Percentiles rank a stretch among this genome's conserved stretches.
Evolutionary conservation across 1,140 invertebrate genomes (phyloP).

Genomic region (Venustaconcha ellipsiformis): DNA sequence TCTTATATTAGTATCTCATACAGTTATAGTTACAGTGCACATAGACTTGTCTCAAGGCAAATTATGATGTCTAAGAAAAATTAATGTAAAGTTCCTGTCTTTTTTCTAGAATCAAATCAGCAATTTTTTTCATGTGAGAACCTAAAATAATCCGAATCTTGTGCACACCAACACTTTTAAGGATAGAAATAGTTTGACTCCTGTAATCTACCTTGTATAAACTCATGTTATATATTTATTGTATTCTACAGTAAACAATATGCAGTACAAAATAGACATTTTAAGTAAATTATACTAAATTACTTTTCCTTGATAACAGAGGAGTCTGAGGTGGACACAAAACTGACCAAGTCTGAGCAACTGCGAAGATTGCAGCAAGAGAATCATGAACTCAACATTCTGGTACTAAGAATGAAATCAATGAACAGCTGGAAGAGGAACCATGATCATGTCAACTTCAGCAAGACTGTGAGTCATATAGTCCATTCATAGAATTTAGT

Average conservation of each 20-base stretch:
- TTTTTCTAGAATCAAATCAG: too few relatives aligned
- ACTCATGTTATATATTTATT: background rate
- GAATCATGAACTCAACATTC: slow-evolving; percentile 57
- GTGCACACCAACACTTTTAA: too few relatives aligned
- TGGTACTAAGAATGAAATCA: slow-evolving; percentile 63
- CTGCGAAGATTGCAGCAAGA: slow-evolving; percentile 57
- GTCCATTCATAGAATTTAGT: too few relatives aligned
- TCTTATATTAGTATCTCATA: too few relatives aligned
- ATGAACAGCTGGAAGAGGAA: slow-evolving; percentile 64
- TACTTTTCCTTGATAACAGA: slow-evolving; percentile 37
- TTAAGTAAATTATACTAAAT: background rate
- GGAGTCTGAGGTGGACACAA: slow-evolving; percentile 41
- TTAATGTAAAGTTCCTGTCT: too few relatives aligned
- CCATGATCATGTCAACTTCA: slow-evolving; percentile 49
- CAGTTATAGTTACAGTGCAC: too few relatives aligned
- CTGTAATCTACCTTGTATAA: background rate
- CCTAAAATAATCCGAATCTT: too few relatives aligned
- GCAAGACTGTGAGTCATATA: slow-evolving; percentile 47
- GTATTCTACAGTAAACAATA: background rate
- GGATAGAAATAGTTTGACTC: background rate
- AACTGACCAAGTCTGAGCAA: slow-evolving; percentile 48
- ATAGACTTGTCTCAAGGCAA: too few relatives aligned
- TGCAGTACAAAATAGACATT: background rate
- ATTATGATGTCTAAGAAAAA: too few relatives aligned
- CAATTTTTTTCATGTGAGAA: too few relatives aligned